phyloP scores from a whole-genome alignment of 2,888 invertebrate species.

The Xestoiulus laeticollis region DNA sequence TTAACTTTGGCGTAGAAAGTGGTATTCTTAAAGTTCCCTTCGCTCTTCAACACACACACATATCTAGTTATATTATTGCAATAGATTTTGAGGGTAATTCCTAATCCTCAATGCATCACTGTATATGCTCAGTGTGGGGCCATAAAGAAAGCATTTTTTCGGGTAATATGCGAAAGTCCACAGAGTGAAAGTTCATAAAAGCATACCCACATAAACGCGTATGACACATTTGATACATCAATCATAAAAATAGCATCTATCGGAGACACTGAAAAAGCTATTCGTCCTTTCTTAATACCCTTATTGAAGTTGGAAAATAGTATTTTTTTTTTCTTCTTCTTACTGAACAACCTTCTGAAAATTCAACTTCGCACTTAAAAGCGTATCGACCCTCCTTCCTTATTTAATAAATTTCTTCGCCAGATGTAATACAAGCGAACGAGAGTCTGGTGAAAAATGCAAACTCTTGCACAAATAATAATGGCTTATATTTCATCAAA shows the following conservation, averaged over 20 bases:
- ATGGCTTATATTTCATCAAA: slow-evolving; percentile 10
- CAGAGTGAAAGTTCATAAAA: not conserved
- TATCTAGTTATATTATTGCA: not conserved
- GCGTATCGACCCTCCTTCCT: slow-evolving; percentile 32
- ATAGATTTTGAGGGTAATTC: slow-evolving; percentile 37
- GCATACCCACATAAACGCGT: not conserved
- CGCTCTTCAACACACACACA: not conserved
- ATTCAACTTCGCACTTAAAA: slow-evolving; percentile 33
- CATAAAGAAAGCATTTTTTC: not conserved
- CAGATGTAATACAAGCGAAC: not conserved
- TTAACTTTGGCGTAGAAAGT: not conserved
- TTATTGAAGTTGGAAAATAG: slow-evolving; percentile 22
- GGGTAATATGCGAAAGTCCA: not conserved
- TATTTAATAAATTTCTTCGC: slow-evolving; percentile 22
- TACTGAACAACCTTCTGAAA: not conserved
- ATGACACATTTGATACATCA: slow-evolving; percentile 37
- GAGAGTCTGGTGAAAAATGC: not conserved
- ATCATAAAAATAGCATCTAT: slow-evolving; percentile 21
- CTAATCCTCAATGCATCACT: slow-evolving; percentile 25
- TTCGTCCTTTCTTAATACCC: not conserved
- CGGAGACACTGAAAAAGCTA: slow-evolving; percentile 33
- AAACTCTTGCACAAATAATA: slow-evolving; percentile 15
- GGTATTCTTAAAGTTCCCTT: not conserved
- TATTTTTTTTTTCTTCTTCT: not conserved
- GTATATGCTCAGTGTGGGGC: not conserved